Evolutionary conservation across 2,113 vertebrate species (phyloP).

Genomic region (Cyanocitta stelleri): DNA sequence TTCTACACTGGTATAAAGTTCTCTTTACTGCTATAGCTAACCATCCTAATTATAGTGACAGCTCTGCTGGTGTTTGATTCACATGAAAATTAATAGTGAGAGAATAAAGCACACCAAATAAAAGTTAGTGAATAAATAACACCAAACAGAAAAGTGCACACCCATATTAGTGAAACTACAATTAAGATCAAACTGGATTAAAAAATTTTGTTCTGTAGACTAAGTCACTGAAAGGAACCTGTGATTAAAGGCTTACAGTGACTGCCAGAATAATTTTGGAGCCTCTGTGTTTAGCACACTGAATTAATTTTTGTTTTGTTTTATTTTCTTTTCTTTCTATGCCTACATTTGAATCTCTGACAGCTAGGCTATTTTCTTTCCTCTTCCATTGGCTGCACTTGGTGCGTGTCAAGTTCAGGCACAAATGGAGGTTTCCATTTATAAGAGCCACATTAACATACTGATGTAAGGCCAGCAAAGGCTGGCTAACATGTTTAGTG

Average conservation of each 20-base stretch:
- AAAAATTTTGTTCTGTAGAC: neutral
- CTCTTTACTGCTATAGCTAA: neutral
- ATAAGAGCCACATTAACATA: neutral
- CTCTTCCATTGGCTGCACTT: neutral
- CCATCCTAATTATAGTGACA: neutral
- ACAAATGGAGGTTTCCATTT: neutral
- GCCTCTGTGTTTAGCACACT: neutral
- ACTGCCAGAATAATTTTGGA: neutral
- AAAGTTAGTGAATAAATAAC: neutral
- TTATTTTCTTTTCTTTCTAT: neutral
- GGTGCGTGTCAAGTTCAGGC: neutral
- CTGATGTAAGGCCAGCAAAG: neutral
- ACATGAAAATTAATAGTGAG: neutral
- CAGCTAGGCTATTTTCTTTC: neutral
- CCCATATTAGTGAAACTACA: neutral
- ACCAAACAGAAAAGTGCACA: neutral
- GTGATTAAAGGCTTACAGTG: neutral
- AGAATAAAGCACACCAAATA: neutral
- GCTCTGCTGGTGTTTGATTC: neutral
- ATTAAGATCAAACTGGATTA: neutral
- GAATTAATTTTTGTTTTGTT: neutral
- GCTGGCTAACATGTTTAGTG: neutral
- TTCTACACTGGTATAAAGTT: neutral
- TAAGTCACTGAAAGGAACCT: neutral
- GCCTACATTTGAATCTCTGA: neutral